These are phyloP conservation scores for Chloroceryle amazona DNA, from an alignment of 2,797 vertebrate species.

Conservation along the genomic window DNA sequence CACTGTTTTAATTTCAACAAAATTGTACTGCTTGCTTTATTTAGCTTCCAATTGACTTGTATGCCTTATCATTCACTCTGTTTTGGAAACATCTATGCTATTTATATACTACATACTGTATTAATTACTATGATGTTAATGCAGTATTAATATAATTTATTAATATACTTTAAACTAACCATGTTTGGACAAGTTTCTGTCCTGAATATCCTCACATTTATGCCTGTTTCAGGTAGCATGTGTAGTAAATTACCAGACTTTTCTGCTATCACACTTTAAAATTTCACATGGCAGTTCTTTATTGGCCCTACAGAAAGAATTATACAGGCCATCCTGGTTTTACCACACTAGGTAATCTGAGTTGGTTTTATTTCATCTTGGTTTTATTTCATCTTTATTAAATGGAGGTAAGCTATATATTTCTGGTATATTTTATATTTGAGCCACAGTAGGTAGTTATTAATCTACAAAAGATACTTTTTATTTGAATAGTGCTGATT, in stretches of 20 bases:
- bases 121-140: background rate
- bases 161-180: background rate
- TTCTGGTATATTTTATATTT: background rate
- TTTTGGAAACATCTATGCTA: background rate
- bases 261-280: background rate
- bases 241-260: background rate
- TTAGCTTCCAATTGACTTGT: background rate
- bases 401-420: background rate
- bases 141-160: background rate
- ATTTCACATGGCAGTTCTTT: background rate
- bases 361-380: background rate
- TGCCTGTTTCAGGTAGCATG: background rate
- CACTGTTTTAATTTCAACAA: background rate
- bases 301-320: background rate
- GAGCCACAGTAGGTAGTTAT: background rate
- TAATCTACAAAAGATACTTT: background rate
- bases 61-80: background rate
- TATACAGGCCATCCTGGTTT: background rate
- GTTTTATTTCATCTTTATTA: background rate
- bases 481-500: background rate
- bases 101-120: background rate
- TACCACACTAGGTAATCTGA: background rate
- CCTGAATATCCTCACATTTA: background rate
- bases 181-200: background rate
- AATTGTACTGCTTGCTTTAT: background rate